phyloP scores from a whole-genome alignment of 2,888 invertebrate genomes.

The Bugulina stolonifera region DNA sequence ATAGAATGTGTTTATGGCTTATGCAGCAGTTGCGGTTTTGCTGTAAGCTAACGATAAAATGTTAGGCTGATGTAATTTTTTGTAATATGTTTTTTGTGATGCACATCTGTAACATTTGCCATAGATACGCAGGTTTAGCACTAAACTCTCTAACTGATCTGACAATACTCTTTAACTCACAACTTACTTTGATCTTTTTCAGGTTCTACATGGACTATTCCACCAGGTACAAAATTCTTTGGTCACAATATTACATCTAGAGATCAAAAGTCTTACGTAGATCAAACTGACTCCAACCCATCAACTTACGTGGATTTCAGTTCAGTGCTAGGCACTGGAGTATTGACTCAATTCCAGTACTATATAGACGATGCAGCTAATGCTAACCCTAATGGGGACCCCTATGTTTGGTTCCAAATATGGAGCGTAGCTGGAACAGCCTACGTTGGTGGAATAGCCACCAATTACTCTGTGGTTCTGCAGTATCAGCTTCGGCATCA shows the following conservation, averaged over 20 bases:
- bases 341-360: not conserved
- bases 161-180: no score
- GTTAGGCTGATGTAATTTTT: no score
- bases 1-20: no score
- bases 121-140: no score
- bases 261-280: not conserved
- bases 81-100: no score
- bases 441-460: not conserved
- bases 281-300: not conserved
- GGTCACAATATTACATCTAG: not conserved
- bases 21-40: no score
- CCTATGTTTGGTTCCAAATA: constrained; percentile 1
- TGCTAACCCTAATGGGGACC: not conserved
- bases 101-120: no score
- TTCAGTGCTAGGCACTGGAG: not conserved
- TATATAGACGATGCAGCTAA: constrained; percentile 2
- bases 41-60: no score
- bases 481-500: not conserved
- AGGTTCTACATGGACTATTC: constrained; percentile 10
- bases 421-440: not conserved
- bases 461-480: constrained; percentile 5
- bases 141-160: no score
- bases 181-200: no score
- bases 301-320: constrained; percentile 21
- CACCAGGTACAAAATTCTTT: constrained; percentile 2